Conservation (phyloP, 2,113 vertebrate species). For the Thinocorus orbignyianus region DNA sequence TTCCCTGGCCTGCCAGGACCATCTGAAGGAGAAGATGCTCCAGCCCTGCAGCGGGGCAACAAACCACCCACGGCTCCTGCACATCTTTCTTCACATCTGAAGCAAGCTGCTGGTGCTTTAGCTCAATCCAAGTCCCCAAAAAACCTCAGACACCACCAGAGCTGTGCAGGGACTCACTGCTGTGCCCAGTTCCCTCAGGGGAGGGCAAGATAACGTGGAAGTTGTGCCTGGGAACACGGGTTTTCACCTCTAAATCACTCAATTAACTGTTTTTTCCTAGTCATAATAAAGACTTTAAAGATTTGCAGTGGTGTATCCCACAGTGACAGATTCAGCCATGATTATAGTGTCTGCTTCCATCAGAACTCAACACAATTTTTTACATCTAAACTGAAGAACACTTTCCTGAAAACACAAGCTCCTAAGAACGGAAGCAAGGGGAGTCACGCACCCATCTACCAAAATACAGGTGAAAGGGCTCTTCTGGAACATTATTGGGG, state of each 20-base stretch:
- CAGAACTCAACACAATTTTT: background rate
- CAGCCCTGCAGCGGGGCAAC: background rate
- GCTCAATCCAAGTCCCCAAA: background rate
- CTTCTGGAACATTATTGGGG: slow-evolving; percentile 87
- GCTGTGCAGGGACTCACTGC: background rate
- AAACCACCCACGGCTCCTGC: background rate
- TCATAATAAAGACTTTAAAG: background rate
- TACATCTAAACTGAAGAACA: background rate
- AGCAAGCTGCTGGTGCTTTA: background rate
- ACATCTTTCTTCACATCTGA: background rate
- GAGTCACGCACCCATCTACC: slow-evolving; percentile 91
- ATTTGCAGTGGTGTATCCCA: background rate
- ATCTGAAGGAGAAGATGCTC: background rate
- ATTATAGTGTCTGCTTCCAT: background rate
- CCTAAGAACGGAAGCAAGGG: background rate
- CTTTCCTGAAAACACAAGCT: background rate
- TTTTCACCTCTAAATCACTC: background rate
- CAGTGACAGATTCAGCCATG: background rate
- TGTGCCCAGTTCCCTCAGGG: too few species aligned
- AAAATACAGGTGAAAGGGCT: slow-evolving; percentile 89
- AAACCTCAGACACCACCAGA: background rate
- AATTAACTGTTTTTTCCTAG: background rate
- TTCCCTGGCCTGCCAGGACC: background rate
- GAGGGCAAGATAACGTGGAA: background rate
- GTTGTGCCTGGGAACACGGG: too few species aligned